A percentile compares a stretch with the other conserved stretches of the same genome.
These are phyloP conservation scores for Bungarus multicinctus DNA, from an alignment of 2,113 vertebrate species.

Conservation along the genomic window DNA sequence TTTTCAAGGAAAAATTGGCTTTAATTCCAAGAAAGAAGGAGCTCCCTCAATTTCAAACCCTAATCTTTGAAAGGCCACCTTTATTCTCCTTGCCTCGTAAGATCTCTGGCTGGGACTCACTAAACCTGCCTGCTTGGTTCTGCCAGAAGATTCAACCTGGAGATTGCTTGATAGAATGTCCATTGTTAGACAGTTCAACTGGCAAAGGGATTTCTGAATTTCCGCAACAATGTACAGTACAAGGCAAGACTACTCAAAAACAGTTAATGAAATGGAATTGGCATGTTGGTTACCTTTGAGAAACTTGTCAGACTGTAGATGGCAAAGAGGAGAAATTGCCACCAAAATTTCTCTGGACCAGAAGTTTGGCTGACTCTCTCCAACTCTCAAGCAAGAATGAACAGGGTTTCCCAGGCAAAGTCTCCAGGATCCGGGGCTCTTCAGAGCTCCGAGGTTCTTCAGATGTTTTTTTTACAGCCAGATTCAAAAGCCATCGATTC, in stretches of 20 bases:
- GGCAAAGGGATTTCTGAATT: not conserved
- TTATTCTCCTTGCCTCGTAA: not conserved
- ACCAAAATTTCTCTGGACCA: not conserved
- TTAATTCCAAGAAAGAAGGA: not conserved
- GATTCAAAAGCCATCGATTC: not conserved
- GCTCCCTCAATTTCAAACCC: not conserved
- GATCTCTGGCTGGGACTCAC: no score
- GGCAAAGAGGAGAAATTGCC: not conserved
- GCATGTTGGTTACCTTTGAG: not conserved
- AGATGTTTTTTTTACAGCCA: not conserved
- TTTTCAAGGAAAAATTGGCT: not conserved
- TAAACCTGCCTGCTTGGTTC: not conserved
- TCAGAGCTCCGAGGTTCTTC: not conserved
- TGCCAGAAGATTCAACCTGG: not conserved
- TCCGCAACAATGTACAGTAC: not conserved
- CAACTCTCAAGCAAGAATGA: not conserved
- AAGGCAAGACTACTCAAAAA: not conserved
- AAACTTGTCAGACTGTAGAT: no score
- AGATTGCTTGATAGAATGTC: not conserved
- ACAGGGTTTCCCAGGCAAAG: not conserved
- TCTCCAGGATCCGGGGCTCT: not conserved
- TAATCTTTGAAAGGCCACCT: not conserved
- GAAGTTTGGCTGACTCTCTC: not conserved
- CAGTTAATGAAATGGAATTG: not conserved
- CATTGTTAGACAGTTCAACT: conserved; percentile 5